phyloP scores from a whole-genome alignment of 1,140 invertebrate species.

The Centruroides vittatus region DNA sequence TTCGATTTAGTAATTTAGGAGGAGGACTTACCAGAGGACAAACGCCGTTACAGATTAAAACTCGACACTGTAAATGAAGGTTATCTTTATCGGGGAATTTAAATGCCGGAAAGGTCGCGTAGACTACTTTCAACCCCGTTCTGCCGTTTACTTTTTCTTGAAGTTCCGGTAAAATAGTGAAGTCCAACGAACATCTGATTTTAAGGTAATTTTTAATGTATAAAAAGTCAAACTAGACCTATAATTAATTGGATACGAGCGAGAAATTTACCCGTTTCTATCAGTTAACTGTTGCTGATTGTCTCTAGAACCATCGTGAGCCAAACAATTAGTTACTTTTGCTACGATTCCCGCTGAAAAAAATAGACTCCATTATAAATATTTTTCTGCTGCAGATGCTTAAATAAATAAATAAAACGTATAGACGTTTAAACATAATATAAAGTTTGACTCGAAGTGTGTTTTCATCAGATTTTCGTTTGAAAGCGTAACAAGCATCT shows the following conservation, averaged over 20 bases:
- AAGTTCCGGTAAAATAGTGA: constrained; percentile 42
- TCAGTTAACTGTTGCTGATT: constrained; percentile 50
- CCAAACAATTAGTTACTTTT: constrained; percentile 51
- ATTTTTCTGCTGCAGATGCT: no score
- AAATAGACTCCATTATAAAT: background rate
- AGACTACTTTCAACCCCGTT: constrained; percentile 19
- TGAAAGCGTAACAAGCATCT: no score
- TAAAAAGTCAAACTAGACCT: background rate
- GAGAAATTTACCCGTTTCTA: constrained; percentile 35
- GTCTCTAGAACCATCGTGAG: constrained; percentile 53
- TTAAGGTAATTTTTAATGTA: background rate
- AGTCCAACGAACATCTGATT: constrained; percentile 45
- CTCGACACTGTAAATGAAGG: constrained; percentile 47
- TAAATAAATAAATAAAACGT: no score
- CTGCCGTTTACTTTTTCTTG: constrained; percentile 6
- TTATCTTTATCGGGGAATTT: constrained; percentile 60
- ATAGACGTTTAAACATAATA: no score
- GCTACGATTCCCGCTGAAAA: constrained; percentile 47
- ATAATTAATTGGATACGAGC: no score
- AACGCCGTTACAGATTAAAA: constrained; percentile 45
- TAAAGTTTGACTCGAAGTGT: no score
- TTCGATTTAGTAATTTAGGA: no score
- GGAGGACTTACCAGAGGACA: constrained; percentile 37
- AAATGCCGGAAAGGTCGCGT: constrained; percentile 54
- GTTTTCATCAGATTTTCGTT: no score